A percentile compares a stretch with the other conserved stretches of the same genome.
These are phyloP conservation scores for Romanogobio albipinnatus DNA, from an alignment of 2,113 vertebrate species.

Conservation along the genomic window DNA sequence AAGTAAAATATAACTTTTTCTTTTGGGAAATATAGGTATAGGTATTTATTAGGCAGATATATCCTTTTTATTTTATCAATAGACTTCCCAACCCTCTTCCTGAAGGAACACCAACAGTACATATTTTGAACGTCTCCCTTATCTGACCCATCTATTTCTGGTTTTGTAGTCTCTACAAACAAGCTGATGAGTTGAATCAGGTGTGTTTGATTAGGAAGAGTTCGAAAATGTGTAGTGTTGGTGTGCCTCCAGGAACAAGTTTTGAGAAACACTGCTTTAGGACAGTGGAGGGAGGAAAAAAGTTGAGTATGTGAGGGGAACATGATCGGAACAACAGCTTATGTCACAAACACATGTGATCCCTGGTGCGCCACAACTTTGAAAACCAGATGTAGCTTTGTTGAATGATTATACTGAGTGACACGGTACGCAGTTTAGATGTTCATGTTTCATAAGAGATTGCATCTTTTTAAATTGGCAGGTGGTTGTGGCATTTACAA, in stretches of 20 bases:
- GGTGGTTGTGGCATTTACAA: conserved; percentile 8
- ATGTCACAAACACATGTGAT: background rate
- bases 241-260: no score
- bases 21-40: no score
- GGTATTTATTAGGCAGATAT: no score
- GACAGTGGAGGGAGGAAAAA: background rate
- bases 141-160: no score
- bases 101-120: no score
- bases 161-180: no score
- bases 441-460: background rate
- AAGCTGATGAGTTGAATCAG: no score
- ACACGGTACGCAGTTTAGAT: background rate
- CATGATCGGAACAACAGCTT: background rate
- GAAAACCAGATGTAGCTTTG: background rate
- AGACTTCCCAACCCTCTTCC: no score
- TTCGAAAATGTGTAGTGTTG: no score
- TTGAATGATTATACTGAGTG: background rate
- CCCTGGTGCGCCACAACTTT: background rate
- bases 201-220: no score
- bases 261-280: no score
- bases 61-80: background rate
- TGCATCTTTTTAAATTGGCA: conserved; percentile 5
- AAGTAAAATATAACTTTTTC: background rate
- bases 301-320: background rate
- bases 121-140: no score